A percentile compares a stretch with the other conserved stretches of the same genome.
Conservation (phyloP, 2,797 vertebrate species). For the Anabas testudineus region DNA sequence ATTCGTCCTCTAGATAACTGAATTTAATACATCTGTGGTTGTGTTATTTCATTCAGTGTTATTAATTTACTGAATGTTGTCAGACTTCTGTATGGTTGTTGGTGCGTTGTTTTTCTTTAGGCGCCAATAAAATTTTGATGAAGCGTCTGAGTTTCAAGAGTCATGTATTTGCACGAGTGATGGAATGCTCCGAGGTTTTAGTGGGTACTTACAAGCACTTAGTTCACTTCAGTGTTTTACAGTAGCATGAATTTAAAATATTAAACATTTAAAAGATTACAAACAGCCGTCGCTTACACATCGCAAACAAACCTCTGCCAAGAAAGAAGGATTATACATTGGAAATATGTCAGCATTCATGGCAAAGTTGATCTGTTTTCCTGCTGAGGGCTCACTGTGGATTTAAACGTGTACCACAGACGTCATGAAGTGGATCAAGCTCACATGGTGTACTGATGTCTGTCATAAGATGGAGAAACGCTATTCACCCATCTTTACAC, state of each 20-base stretch:
- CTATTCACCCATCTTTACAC: conserved; percentile 29
- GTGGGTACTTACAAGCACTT: conserved; percentile 3
- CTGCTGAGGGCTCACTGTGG: background rate
- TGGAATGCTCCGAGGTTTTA: conserved; percentile 10
- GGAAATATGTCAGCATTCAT: background rate
- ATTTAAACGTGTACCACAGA: background rate
- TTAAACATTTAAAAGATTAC: background rate
- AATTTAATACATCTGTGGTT: background rate
- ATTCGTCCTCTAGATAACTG: background rate
- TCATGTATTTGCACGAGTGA: conserved; percentile 45
- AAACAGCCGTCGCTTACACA: background rate
- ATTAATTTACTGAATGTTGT: conserved; percentile 19
- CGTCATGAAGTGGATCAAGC: background rate
- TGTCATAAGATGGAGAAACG: conserved; percentile 21
- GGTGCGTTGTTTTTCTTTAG: conserved; percentile 27
- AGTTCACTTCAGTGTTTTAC: conserved; percentile 6
- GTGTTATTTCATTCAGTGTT: background rate
- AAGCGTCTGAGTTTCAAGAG: conserved; percentile 32
- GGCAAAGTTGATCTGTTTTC: background rate
- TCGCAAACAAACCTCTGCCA: background rate
- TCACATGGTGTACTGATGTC: conserved; percentile 10
- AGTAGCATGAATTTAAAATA: background rate
- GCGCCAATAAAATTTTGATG: conserved; percentile 49
- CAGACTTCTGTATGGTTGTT: background rate
- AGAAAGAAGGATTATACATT: background rate